These are phyloP conservation scores for Subanguina moxae DNA, from an alignment of 1,140 invertebrate species.

Conservation along the genomic window DNA sequence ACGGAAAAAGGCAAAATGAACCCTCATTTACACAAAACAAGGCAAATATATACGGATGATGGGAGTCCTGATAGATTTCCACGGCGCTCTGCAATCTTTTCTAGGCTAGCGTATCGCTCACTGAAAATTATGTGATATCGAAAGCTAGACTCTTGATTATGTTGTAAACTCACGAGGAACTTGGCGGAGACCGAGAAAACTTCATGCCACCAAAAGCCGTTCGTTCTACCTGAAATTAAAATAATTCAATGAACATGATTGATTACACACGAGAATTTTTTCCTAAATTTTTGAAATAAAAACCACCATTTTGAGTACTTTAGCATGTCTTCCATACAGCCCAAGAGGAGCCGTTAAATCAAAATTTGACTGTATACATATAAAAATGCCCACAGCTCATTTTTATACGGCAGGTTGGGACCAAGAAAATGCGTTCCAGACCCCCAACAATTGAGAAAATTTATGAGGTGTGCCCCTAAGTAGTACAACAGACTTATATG, in stretches of 20 bases:
- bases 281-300: not conserved
- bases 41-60: not conserved
- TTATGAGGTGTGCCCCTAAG: no score
- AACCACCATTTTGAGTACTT: conserved; percentile 10
- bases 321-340: no score
- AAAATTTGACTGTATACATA: no score
- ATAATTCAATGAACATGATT: not conserved
- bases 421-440: no score
- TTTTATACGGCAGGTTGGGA: no score
- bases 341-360: no score
- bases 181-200: conserved; percentile 27
- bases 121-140: conserved; percentile 12
- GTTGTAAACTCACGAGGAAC: conserved; percentile 14
- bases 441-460: no score
- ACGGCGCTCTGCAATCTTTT: conserved; percentile 32
- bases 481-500: no score
- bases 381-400: no score
- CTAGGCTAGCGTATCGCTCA: conserved; percentile 41
- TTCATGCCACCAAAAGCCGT: conserved; percentile 32
- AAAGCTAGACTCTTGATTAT: not conserved
- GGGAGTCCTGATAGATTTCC: conserved; percentile 1
- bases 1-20: no score
- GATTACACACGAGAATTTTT: no score
- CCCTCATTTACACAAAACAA: no score
- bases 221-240: conserved; percentile 21